Evolutionary conservation across 2,888 invertebrate species (phyloP).

Genomic region (Pheosia gnoma): DNA sequence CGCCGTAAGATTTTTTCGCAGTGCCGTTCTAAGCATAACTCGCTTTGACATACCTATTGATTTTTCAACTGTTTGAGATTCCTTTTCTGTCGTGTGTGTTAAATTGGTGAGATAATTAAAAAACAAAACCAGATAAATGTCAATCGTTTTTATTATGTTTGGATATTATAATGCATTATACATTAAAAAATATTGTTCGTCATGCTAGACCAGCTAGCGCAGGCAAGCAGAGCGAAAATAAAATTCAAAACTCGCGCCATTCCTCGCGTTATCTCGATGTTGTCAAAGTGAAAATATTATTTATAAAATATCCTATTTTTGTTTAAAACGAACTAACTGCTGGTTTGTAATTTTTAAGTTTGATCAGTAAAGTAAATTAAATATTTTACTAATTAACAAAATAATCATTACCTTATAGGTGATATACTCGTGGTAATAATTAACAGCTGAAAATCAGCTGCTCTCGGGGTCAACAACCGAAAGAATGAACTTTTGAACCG

Average conservation of each 20-base stretch:
- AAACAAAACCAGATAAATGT: neutral
- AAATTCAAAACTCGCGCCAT: neutral
- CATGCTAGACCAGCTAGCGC: neutral
- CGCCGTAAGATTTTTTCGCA: slow-evolving; percentile 16
- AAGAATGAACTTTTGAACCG: slow-evolving; percentile 37
- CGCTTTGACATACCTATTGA: slow-evolving; percentile 47
- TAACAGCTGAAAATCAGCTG: slow-evolving; percentile 45
- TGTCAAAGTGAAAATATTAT: neutral
- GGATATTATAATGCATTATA: neutral
- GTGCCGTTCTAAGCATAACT: slow-evolving; percentile 21
- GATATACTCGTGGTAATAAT: neutral
- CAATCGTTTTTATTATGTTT: neutral
- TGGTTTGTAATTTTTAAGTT: no score
- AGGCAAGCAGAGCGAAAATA: neutral
- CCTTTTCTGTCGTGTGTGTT: neutral
- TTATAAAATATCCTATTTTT: neutral
- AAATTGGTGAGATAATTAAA: neutral
- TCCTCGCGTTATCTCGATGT: neutral
- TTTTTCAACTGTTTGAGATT: slow-evolving; percentile 31
- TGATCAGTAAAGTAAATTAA: no score
- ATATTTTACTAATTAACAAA: no score
- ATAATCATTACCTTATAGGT: no score
- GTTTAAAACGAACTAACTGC: neutral
- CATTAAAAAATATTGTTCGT: neutral
- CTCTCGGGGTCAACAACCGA: slow-evolving; percentile 47